Conservation (phyloP, 2,888 invertebrate species). For the Hanleya hanleyi region DNA sequence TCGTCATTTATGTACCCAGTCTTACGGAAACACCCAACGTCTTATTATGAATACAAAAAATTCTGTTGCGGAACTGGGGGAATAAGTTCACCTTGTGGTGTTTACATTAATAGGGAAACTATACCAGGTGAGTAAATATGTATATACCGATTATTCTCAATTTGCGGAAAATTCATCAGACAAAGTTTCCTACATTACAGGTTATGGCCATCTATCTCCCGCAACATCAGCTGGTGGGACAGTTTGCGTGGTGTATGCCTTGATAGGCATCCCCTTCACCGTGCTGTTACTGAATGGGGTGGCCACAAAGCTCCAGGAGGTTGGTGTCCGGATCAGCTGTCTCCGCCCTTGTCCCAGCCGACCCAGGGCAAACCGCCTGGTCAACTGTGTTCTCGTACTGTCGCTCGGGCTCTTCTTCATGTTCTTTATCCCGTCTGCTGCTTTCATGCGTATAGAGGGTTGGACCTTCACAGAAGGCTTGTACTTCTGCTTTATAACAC, state of each 20-base stretch:
- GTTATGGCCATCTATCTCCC: conserved; percentile 63
- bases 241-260: conserved; percentile 56
- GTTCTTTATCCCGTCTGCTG: conserved; percentile 52
- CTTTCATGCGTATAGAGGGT: conserved; percentile 58
- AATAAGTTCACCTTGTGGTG: too few species aligned
- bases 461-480: conserved; percentile 60
- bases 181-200: too few species aligned
- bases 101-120: too few species aligned
- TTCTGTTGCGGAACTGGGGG: too few species aligned
- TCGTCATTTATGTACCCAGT: too few species aligned
- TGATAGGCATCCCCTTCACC: conserved; percentile 63
- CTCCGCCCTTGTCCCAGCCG: conserved; percentile 54
- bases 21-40: too few species aligned
- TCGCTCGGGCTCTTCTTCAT: conserved; percentile 50
- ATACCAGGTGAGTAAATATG: too few species aligned
- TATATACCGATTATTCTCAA: too few species aligned
- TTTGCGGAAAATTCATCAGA: too few species aligned
- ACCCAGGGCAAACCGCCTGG: conserved; percentile 52
- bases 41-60: too few species aligned
- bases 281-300: conserved; percentile 57
- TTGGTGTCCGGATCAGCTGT: conserved; percentile 49
- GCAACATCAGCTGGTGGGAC: conserved; percentile 55
- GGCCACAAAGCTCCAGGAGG: conserved; percentile 51
- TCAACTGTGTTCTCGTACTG: conserved; percentile 57
- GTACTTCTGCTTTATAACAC: conserved; percentile 63